Evolutionary conservation across 2,888 invertebrate species (phyloP), one percentile per base, ranked within the genome.

Genomic region (Pecten maximus): DNA sequence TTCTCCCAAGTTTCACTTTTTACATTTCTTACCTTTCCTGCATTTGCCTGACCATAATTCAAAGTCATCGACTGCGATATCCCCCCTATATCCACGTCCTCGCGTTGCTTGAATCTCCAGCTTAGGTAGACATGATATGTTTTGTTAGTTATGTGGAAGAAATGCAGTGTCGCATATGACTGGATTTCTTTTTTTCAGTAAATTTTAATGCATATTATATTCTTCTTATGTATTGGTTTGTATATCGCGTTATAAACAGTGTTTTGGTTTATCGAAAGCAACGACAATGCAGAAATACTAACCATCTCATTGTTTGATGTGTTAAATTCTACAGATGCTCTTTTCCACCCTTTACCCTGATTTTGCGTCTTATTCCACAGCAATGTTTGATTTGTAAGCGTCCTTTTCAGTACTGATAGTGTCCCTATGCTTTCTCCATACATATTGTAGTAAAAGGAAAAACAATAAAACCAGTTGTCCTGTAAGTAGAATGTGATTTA

Each of bases 371-470:
- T 87, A 40, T 39, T 87, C 91, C 91, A 91, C 28, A 90, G 19
- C 60, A n/a, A 8, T 28, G 74, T 74, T 74, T 39, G 35, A 40
- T 87, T 50, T 91, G 87, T 88, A 87, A 40, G n/a, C 40, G n/a
- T 88, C 88, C 4, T 60, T 74, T 74, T 74, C 74, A 74, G 19
- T 74, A 88, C 60, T 2, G 90, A 87, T 40, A 94, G 89, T 12
- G 92, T 93, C 3, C 95, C 95, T 87, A 93, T 93, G 87, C 93
- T 91, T 3, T 90, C 88, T 0, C 95, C 95, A 89, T 92, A 94
- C 95, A 95, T 95, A 91, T 94, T 93, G 74, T 94, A 95, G 89
- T 92, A 93, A 91, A 95, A 95, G 10, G 90, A 90, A 16, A 94
- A 48, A 88, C 95, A 95, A 40, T 93, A 93, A 12, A 90, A 90